Evolutionary conservation across 2,113 vertebrate genomes (phyloP), one percentile per base, ranked within the genome.

Genomic region (Budorcas taxicolor): DNA sequence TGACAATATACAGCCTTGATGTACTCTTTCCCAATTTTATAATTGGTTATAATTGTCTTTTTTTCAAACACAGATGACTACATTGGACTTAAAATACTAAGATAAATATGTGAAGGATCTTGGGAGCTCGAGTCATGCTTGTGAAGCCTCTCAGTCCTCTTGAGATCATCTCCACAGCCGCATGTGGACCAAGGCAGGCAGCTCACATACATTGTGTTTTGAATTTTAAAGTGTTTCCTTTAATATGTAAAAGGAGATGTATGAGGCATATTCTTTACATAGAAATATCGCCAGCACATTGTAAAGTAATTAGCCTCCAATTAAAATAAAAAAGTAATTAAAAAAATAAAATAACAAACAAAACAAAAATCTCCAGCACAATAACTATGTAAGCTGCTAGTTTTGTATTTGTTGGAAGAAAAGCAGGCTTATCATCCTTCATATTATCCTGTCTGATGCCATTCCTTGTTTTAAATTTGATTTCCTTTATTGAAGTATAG

Each of bases 151-250:
- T 97, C 93, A 53, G 40, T 96, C 90, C 94, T 94, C 96, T 98
- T 97, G 82, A 93, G 94, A 94, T 57, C 88, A 87, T 1, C 8
- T 15, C 16, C 1, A 23, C 95, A 95, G 82, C 57, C 95, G 84
- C 89, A 95, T 87, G 86, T 67, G 36, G 96, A 74, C 96, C 86
- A 96, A 97, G 95, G 96, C 94, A 97, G 97, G 93, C 89, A 89
- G 21, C 78, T 19, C 27, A 7, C 4, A 2, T 9, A 27, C n/a
- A 7, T 19, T 5, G 10, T 33, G 15, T 33, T 36, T 43, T 67
- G 52, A 21, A 50, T 50, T 4, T 88, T 17, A 27, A 29, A 67
- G 13, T 0, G 3, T 55, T 50, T 71, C 45, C 84, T 47, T 84
- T 15, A 36, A 53, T 55, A 55, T 83, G 21, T 40, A 83, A 36